Evolutionary conservation across 2,888 invertebrate species (phyloP).

Genomic region (Desoria tigrina): DNA sequence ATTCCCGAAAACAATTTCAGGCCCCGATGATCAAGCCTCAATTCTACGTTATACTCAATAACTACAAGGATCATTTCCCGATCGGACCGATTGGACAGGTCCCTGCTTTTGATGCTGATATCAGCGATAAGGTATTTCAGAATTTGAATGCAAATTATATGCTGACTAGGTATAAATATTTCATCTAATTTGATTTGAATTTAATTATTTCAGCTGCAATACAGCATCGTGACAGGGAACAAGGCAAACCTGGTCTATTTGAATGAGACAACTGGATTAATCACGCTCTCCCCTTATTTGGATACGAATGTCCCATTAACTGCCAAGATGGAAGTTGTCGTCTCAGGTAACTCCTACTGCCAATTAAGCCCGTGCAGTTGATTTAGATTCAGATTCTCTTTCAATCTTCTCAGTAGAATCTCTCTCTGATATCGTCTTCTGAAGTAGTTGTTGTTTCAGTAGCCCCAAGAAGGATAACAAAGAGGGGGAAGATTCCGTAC

Average conservation of each 20-base stretch:
- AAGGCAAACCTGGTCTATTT: constrained; percentile 85
- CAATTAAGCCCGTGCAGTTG: no score
- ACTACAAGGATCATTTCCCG: constrained; percentile 90
- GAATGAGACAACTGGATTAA: constrained; percentile 78
- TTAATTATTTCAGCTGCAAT: constrained; percentile 64
- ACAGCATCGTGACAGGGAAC: constrained; percentile 84
- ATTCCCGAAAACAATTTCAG: constrained; percentile 19
- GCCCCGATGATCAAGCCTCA: constrained; percentile 56
- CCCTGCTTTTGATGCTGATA: constrained; percentile 93
- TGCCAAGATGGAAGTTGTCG: constrained; percentile 90
- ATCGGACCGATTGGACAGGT: constrained; percentile 86
- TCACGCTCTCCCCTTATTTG: constrained; percentile 84
- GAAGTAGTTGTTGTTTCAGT: no score
- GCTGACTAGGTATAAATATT: no score
- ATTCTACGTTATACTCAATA: constrained; percentile 86
- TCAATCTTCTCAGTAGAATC: neutral
- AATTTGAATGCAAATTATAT: no score
- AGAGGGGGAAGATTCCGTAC: no score
- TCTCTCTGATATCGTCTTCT: no score
- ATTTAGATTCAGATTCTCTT: neutral
- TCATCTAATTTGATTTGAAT: no score
- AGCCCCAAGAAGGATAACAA: no score
- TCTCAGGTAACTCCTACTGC: constrained; percentile 64
- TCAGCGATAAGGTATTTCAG: constrained; percentile 68
- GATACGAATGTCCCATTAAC: constrained; percentile 93